Evolutionary conservation across 64 coral and sea anemone genomes (phyloP).

Genomic region (Stichodactyla mertensii): DNA sequence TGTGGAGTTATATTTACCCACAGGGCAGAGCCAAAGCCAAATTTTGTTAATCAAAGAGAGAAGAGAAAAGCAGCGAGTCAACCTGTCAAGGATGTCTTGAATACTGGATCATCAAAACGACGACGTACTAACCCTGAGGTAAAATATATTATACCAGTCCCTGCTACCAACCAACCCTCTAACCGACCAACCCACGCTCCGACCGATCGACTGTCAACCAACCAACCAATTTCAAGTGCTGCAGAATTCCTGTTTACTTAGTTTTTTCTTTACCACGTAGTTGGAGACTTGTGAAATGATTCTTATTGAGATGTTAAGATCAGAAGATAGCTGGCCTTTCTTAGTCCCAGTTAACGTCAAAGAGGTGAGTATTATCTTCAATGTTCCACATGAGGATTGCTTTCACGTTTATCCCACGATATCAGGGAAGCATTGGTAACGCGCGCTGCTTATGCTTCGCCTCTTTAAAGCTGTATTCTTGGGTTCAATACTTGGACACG

Average conservation of each 20-base stretch:
- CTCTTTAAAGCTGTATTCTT: no score
- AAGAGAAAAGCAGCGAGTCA: not conserved
- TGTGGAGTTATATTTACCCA: no score
- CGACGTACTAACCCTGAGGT: constrained; percentile 41
- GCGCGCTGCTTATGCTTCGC: no score
- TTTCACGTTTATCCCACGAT: no score
- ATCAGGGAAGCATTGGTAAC: no score
- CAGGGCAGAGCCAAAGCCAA: not conserved
- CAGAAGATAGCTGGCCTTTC: constrained; percentile 81
- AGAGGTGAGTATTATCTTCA: constrained; percentile 40
- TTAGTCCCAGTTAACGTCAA: constrained; percentile 53
- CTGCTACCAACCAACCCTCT: no score
- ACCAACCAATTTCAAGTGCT: no score
- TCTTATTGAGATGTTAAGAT: constrained; percentile 4
- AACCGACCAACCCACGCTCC: not conserved
- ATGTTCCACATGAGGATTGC: no score
- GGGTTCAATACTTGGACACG: no score
- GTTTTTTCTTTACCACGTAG: not conserved
- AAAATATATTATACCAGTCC: no score
- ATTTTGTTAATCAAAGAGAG: not conserved
- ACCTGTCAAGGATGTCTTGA: not conserved
- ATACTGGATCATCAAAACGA: constrained; percentile 26
- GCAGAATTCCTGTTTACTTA: no score
- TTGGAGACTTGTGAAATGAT: constrained; percentile 43
- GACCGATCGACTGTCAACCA: no score